Evolutionary conservation across 2,113 vertebrate species (phyloP).

Genomic region (Oxyruncus cristatus): DNA sequence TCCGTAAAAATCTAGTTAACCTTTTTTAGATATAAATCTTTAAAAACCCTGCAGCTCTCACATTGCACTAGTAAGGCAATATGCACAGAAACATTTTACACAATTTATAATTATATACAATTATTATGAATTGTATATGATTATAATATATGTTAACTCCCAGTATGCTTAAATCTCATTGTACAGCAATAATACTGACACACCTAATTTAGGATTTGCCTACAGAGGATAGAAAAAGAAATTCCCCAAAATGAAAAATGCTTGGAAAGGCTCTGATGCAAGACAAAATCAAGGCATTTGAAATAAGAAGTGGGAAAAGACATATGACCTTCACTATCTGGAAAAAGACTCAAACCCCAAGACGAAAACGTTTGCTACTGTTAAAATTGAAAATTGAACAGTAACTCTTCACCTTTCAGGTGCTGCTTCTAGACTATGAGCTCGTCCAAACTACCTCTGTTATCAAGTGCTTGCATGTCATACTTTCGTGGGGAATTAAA

Average conservation of each 20-base stretch:
- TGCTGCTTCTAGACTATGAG: background rate
- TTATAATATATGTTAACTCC: background rate
- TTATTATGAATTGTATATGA: background rate
- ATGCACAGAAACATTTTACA: background rate
- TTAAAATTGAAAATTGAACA: background rate
- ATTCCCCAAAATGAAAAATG: background rate
- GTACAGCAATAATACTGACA: background rate
- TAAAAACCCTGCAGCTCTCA: background rate
- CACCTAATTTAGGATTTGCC: background rate
- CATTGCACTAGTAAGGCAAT: background rate
- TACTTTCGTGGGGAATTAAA: background rate
- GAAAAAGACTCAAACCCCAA: background rate
- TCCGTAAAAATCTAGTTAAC: background rate
- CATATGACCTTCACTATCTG: background rate
- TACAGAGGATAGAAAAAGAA: background rate
- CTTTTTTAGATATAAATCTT: background rate
- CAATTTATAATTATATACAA: background rate
- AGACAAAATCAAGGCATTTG: background rate
- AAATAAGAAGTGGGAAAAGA: background rate
- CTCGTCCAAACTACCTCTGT: background rate
- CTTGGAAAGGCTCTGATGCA: background rate
- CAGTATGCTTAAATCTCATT: background rate
- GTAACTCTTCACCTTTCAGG: background rate
- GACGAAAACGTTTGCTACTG: background rate
- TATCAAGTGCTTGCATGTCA: background rate